Conservation (phyloP, 1,140 invertebrate species). For the Zelostemma sp. region DNA sequence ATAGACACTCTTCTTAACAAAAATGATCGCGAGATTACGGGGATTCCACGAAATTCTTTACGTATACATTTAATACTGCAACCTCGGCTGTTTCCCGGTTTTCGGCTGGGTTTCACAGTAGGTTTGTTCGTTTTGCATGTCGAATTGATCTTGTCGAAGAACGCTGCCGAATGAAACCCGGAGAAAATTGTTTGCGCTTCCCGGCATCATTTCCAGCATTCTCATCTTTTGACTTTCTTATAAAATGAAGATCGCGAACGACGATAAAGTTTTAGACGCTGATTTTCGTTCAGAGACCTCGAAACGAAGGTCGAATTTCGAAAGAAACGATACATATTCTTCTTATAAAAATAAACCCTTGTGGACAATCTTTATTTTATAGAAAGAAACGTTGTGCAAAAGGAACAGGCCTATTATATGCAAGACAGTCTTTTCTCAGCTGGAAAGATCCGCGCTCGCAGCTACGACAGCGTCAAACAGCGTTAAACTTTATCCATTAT, state of each 20-base stretch:
- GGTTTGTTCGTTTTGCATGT: slow-evolving; percentile 26
- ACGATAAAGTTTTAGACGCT: neutral
- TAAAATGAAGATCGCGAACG: neutral
- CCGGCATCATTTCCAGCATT: slow-evolving; percentile 5
- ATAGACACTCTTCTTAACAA: slow-evolving; percentile 57
- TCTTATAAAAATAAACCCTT: neutral
- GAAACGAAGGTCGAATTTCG: slow-evolving; percentile 7
- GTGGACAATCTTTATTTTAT: neutral
- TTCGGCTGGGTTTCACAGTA: slow-evolving; percentile 16
- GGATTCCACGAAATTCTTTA: slow-evolving; percentile 37
- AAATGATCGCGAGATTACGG: slow-evolving; percentile 52
- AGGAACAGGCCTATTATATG: slow-evolving; percentile 12
- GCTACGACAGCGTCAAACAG: slow-evolving; percentile 39
- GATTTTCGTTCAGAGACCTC: slow-evolving; percentile 1
- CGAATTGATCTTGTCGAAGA: neutral
- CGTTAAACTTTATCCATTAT: slow-evolving; percentile 32
- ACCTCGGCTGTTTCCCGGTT: slow-evolving; percentile 28
- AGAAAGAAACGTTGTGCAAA: neutral
- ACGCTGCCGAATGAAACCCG: neutral
- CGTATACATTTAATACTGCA: slow-evolving; percentile 46
- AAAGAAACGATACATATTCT: slow-evolving; percentile 8
- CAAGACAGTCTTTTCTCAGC: slow-evolving; percentile 40
- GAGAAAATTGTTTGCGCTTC: slow-evolving; percentile 21
- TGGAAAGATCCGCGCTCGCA: slow-evolving; percentile 39
- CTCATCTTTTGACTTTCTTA: neutral